phyloP scores from a whole-genome alignment of 2,113 vertebrate species.

The Seriola rivoliana region DNA sequence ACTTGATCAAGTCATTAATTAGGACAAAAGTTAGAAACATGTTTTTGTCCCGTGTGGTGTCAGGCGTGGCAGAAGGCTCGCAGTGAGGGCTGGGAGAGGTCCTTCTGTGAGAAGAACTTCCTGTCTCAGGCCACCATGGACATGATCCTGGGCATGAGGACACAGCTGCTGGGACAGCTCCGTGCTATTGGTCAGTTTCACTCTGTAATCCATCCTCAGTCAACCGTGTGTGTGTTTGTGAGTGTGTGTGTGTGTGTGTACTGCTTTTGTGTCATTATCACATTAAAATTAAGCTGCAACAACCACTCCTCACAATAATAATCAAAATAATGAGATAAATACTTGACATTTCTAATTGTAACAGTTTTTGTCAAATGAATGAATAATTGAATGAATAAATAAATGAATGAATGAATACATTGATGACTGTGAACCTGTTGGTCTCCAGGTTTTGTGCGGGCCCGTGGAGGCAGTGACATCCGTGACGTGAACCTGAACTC shows the following conservation, averaged over 20 bases:
- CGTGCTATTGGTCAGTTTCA: conserved; percentile 90
- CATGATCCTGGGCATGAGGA: conserved; percentile 94
- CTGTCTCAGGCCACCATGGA: conserved; percentile 97
- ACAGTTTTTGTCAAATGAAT: not conserved
- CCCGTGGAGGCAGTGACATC: conserved; percentile 91
- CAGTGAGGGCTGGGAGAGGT: conserved; percentile 92
- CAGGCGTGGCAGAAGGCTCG: conserved; percentile 97
- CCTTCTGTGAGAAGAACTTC: conserved; percentile 97
- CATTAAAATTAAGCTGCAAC: not conserved
- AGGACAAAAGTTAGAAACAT: not conserved
- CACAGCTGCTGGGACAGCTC: conserved; percentile 94
- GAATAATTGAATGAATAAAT: not conserved
- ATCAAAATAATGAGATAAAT: not conserved
- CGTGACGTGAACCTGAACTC: conserved; percentile 94
- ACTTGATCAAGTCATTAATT: no score
- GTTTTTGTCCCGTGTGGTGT: not conserved
- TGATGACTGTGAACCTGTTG: not conserved
- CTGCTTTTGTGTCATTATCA: not conserved
- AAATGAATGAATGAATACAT: not conserved
- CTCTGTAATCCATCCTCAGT: not conserved
- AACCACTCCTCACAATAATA: not conserved
- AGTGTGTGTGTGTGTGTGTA: not conserved
- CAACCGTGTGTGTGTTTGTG: not conserved
- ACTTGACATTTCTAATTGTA: not conserved
- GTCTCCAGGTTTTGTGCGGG: conserved; percentile 91